phyloP scores from a whole-genome alignment of 2,888 invertebrate genomes.

The Charanyca ferruginea region DNA sequence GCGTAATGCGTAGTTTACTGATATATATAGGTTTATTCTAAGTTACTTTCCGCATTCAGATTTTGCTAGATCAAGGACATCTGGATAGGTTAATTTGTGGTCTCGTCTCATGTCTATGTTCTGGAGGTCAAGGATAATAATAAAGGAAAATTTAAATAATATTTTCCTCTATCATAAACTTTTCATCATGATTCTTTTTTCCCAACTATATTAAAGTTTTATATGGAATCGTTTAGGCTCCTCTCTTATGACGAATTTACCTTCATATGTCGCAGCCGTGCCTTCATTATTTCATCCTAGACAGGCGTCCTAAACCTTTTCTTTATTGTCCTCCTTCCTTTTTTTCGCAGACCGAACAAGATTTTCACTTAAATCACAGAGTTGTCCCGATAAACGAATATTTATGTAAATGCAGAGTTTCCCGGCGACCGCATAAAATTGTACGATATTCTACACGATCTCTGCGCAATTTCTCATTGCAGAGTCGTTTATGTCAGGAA shows the following conservation, averaged over 20 bases:
- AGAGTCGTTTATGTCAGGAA: conserved; percentile 67
- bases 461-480: conserved; percentile 75
- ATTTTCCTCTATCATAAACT: not conserved
- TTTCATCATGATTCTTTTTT: not conserved
- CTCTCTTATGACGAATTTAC: conserved; percentile 52
- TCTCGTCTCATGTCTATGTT: not conserved
- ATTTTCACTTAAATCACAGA: conserved; percentile 80
- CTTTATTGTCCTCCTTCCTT: conserved; percentile 71
- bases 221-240: conserved; percentile 23
- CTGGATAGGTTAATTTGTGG: not conserved
- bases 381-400: conserved; percentile 84
- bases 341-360: conserved; percentile 74
- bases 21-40: not conserved
- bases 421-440: conserved; percentile 74
- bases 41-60: conserved; percentile 3
- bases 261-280: conserved; percentile 56
- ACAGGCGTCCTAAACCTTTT: conserved; percentile 68
- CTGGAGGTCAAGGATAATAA: too few relatives aligned
- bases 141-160: not conserved
- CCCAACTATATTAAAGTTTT: conserved; percentile 37
- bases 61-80: too few relatives aligned
- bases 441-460: conserved; percentile 72
- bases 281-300: conserved; percentile 62
- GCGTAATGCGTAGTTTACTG: not conserved
- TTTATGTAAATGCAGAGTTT: conserved; percentile 83